Evolutionary conservation across 2,888 invertebrate species (phyloP).

Genomic region (Cenopis cana): DNA sequence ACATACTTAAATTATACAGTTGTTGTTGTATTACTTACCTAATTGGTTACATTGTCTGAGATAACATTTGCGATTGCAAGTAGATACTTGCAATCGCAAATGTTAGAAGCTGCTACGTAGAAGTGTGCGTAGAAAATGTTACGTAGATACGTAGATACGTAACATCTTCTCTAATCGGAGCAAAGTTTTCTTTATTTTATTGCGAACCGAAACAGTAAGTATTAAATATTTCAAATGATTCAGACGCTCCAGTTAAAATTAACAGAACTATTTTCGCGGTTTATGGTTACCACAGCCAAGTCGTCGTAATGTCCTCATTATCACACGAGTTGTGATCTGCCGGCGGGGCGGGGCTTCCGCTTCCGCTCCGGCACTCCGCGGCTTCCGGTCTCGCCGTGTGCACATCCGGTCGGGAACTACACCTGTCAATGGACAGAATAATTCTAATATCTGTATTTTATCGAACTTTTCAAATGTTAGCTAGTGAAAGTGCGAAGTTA

Average conservation of each 20-base stretch:
- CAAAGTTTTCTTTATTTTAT: too few species aligned
- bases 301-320: slow-evolving; percentile 17
- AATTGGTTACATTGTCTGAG: too few species aligned
- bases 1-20: too few species aligned
- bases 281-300: not conserved
- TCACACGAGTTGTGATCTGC: slow-evolving; percentile 17
- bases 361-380: slow-evolving; percentile 58
- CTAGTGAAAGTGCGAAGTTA: not conserved
- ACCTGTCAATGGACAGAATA: not conserved
- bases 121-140: too few species aligned
- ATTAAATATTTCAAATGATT: too few species aligned
- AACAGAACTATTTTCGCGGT: not conserved
- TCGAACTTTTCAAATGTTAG: not conserved
- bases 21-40: too few species aligned
- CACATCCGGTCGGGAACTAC: slow-evolving; percentile 59
- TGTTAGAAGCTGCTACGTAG: too few species aligned
- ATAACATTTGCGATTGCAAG: too few species aligned
- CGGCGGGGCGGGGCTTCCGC: slow-evolving; percentile 25
- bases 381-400: slow-evolving; percentile 78
- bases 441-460: not conserved
- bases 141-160: too few species aligned
- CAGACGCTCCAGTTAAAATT: not conserved
- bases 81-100: too few species aligned
- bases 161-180: too few species aligned
- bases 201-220: too few species aligned